Evolutionary conservation across 2,113 vertebrate genomes (phyloP).

Genomic region (Synodontis membranacea): DNA sequence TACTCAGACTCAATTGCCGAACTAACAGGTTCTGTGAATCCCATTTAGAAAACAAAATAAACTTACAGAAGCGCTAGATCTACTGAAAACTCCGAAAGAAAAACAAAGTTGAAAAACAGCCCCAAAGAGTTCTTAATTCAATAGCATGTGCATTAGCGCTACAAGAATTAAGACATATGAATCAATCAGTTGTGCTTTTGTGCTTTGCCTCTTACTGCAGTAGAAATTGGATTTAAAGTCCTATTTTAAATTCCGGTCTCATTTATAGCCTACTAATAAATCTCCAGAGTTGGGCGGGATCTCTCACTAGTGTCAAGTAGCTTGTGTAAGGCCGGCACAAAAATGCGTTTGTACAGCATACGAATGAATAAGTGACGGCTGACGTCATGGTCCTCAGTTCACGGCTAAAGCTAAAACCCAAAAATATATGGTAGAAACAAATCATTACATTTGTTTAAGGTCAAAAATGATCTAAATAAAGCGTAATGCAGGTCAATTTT

Average conservation of each 20-base stretch:
- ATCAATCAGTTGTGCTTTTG: background rate
- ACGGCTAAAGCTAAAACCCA: background rate
- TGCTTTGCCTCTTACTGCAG: background rate
- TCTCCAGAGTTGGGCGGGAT: background rate
- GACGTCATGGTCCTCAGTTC: background rate
- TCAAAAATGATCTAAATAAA: background rate
- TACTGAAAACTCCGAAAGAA: background rate
- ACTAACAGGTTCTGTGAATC: background rate
- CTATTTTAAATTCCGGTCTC: background rate
- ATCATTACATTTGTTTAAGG: background rate
- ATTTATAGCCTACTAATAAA: background rate
- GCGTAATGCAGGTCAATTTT: no score
- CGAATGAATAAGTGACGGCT: background rate
- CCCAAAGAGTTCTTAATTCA: background rate
- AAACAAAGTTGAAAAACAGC: background rate
- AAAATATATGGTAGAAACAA: background rate
- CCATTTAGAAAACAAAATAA: background rate
- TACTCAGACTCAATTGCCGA: background rate
- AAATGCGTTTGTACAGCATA: background rate
- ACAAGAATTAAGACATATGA: background rate
- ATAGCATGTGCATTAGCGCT: background rate
- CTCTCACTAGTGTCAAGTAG: background rate
- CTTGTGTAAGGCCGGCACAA: background rate
- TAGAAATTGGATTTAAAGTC: background rate
- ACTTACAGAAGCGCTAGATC: background rate